Percentiles rank a stretch among this genome's conserved stretches.
These are phyloP conservation scores for Daktulosphaira vitifoliae DNA, from an alignment of 1,140 invertebrate genomes.

Conservation along the genomic window DNA sequence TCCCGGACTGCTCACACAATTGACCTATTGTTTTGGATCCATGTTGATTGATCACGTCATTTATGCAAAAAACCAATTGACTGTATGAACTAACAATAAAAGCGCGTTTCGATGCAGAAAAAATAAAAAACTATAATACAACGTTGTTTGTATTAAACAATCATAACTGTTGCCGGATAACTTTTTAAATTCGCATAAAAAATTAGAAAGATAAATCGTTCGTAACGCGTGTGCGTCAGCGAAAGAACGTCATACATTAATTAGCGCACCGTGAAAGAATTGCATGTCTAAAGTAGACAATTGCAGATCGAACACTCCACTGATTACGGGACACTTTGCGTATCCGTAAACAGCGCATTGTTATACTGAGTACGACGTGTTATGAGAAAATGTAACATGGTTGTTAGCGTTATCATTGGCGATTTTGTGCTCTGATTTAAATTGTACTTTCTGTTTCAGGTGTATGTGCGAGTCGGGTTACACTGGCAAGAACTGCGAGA, in stretches of 20 bases:
- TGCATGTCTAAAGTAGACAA: no score
- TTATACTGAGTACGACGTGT: no score
- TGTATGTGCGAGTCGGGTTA: constrained; percentile 82
- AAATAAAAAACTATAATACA: constrained; percentile 7
- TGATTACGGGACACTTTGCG: no score
- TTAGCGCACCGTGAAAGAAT: no score
- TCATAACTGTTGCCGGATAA: not conserved
- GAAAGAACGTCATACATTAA: no score
- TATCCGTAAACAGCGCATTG: no score
- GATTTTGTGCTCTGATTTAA: no score
- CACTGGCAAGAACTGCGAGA: constrained; percentile 83
- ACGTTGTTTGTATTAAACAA: not conserved
- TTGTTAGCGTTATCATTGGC: no score
- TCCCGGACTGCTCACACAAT: constrained; percentile 10
- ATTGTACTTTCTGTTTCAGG: constrained; percentile 49
- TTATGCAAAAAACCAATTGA: not conserved
- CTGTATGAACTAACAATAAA: constrained; percentile 7
- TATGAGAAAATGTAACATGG: no score
- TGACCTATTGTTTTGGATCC: constrained; percentile 18
- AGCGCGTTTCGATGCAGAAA: not conserved
- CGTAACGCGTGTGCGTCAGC: no score
- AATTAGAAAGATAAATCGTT: no score
- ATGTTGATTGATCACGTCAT: constrained; percentile 12
- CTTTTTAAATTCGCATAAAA: not conserved
- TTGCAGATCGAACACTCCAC: no score